Percentiles rank a stretch among this genome's conserved stretches.
Conservation (phyloP, 2,113 vertebrate species). For the Ammospiza nelsoni region DNA sequence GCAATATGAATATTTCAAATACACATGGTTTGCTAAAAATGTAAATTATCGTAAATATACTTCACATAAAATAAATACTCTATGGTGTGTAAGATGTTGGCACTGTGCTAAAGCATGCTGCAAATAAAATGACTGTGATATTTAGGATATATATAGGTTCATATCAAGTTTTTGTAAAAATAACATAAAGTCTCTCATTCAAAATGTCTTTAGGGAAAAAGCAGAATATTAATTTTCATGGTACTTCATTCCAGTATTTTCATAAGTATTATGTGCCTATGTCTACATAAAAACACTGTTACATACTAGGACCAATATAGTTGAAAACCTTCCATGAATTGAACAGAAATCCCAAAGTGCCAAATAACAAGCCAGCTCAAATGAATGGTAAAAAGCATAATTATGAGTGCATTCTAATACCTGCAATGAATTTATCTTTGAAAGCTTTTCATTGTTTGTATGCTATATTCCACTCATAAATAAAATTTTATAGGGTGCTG, state of each 20-base stretch:
- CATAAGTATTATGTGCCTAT: slow-evolving; percentile 66
- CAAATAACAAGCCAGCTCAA: slow-evolving; percentile 65
- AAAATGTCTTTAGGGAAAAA: slow-evolving; percentile 66
- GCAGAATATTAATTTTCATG: slow-evolving; percentile 76
- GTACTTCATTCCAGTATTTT: slow-evolving; percentile 65
- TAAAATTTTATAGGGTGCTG: slow-evolving; percentile 57
- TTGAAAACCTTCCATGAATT: slow-evolving; percentile 56
- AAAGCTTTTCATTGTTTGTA: slow-evolving; percentile 69
- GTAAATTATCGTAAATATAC: slow-evolving; percentile 58
- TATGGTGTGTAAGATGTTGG: slow-evolving; percentile 62
- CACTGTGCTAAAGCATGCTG: slow-evolving; percentile 67
- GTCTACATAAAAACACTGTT: slow-evolving; percentile 63
- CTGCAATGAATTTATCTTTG: slow-evolving; percentile 58
- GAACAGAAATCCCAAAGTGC: slow-evolving; percentile 62
- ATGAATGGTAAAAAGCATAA: slow-evolving; percentile 60
- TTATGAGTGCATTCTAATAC: slow-evolving; percentile 64
- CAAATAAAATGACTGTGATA: slow-evolving; percentile 69
- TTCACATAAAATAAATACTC: slow-evolving; percentile 67
- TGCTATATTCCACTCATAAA: slow-evolving; percentile 52
- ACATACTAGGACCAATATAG: slow-evolving; percentile 41
- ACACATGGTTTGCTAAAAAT: slow-evolving; percentile 48
- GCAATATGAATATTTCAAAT: slow-evolving; percentile 56
- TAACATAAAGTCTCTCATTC: slow-evolving; percentile 66
- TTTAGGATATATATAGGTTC: slow-evolving; percentile 61
- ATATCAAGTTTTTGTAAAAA: slow-evolving; percentile 75